A percentile compares a stretch with the other conserved stretches of the same genome.
These are phyloP conservation scores for Halichoeres trimaculatus DNA, from an alignment of 2,113 vertebrate species.

Conservation along the genomic window DNA sequence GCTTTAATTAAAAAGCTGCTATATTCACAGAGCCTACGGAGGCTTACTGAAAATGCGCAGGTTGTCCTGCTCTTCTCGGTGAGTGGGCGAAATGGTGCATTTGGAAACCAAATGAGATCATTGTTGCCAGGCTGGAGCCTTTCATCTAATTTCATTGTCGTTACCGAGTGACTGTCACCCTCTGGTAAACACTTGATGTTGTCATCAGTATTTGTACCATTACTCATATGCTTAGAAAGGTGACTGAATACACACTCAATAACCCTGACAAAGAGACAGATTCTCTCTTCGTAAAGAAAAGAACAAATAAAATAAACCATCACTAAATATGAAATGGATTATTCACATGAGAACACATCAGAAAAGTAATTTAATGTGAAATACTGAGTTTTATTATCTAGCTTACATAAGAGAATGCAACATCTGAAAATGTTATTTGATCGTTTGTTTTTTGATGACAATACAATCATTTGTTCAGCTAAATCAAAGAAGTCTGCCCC, in stretches of 20 bases:
- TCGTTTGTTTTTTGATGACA: too few species aligned
- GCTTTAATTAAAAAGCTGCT: constrained; percentile 87
- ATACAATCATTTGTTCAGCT: too few species aligned
- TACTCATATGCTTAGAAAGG: constrained; percentile 75
- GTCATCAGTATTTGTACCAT: constrained; percentile 72
- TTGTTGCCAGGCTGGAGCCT: constrained; percentile 70
- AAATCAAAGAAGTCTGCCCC: too few species aligned
- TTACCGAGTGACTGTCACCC: constrained; percentile 77
- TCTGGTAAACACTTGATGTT: constrained; percentile 80
- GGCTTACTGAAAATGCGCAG: constrained; percentile 71
- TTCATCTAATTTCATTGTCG: constrained; percentile 78
- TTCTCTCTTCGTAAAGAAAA: constrained; percentile 3
- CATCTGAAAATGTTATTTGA: too few species aligned
- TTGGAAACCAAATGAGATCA: constrained; percentile 85
- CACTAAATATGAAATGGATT: not conserved
- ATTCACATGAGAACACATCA: not conserved
- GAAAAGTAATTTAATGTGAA: not conserved
- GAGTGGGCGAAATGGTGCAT: constrained; percentile 75
- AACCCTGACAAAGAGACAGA: constrained; percentile 7
- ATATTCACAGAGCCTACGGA: constrained; percentile 80
- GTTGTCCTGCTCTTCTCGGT: constrained; percentile 55
- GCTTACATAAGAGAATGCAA: too few species aligned
- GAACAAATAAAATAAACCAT: not conserved
- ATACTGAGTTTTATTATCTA: too few species aligned
- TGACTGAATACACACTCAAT: constrained; percentile 43